phyloP scores from a whole-genome alignment of 1,140 invertebrate species.

The Lasaia peninsularis region DNA sequence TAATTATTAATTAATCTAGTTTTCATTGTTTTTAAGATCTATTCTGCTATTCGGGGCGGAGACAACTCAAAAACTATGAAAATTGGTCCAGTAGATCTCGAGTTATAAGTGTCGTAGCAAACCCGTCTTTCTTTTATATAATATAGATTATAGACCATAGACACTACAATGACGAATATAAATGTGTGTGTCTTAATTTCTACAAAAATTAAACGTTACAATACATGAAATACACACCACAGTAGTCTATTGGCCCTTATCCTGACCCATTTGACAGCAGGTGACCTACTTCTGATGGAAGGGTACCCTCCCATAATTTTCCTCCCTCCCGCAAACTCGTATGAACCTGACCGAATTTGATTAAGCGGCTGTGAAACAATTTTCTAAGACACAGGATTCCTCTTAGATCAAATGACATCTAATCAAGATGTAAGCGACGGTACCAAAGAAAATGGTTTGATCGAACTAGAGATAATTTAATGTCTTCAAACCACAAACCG shows the following conservation, averaged over 20 bases:
- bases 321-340: neutral
- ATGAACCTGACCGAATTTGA: neutral
- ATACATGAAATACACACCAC: too few relatives aligned
- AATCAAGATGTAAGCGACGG: constrained; percentile 3
- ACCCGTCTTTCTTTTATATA: too few relatives aligned
- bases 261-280: neutral
- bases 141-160: too few relatives aligned
- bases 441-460: constrained; percentile 1
- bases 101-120: too few relatives aligned
- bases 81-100: too few relatives aligned
- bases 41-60: too few relatives aligned
- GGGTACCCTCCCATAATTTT: neutral
- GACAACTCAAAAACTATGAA: too few relatives aligned
- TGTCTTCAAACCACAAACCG: neutral
- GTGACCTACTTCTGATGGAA: neutral
- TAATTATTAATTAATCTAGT: too few relatives aligned
- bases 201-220: too few relatives aligned
- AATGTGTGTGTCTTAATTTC: too few relatives aligned
- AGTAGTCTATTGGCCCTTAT: neutral
- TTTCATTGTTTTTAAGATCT: too few relatives aligned
- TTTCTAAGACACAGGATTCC: neutral
- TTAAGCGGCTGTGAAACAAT: neutral
- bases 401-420: constrained; percentile 5
- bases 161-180: too few relatives aligned
- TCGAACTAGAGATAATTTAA: neutral